Base-by-base conservation (phyloP, 92 coral and sea anemone genomes). In the Epizoanthus illoricatus region DNA sequence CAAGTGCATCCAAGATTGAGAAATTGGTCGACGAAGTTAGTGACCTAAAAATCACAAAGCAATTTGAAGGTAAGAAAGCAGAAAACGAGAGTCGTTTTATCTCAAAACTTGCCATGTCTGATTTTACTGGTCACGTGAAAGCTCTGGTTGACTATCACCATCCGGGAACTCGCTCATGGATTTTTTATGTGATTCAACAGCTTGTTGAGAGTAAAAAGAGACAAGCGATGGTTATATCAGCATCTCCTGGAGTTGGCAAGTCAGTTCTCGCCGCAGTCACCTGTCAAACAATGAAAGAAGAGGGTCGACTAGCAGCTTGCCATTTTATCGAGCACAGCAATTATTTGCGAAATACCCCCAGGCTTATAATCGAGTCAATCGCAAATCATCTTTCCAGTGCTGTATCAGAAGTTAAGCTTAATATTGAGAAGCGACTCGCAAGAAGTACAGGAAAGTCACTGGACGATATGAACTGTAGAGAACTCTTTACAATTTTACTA, bases 161-260 rank as follows among this genome's bases (percentile, higher is more conserved):
- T 56, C 85, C 66, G 6, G 94, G 91, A 60, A 90, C 89, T 28
- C 87, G 94, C 4, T 28, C 57, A 7, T 90, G 94, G 94, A 80
- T 90, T 70, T 76, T 90, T 56, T 40, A 81, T 36, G 84, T 71
- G 10, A 17, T 69, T 21, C 89, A 88, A 90, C 83, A 84, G 65
- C 61, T 69, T 24, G 73, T 84, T 28, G 80, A 69, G 10, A 86
- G 66, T 9, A 84, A 91, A 5, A 74, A 87, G 63, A 71, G 79
- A 36, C 89, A 86, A 18, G 91, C 86, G n/a, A 20, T 81, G 18
- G 60, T 90, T 52, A 65, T 90, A 20, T 65, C 87, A 65, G 94
- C 87, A 10, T 56, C 65, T 76, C 89, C 94, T 74, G 94, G 94
- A 4, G 89, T 90, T 88, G 94, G 94, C 40, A 90, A 90, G 73